A percentile compares a stretch with the other conserved stretches of the same genome.
Conservation (phyloP, 2,888 invertebrate genomes). For the Lucinisca nassula region DNA sequence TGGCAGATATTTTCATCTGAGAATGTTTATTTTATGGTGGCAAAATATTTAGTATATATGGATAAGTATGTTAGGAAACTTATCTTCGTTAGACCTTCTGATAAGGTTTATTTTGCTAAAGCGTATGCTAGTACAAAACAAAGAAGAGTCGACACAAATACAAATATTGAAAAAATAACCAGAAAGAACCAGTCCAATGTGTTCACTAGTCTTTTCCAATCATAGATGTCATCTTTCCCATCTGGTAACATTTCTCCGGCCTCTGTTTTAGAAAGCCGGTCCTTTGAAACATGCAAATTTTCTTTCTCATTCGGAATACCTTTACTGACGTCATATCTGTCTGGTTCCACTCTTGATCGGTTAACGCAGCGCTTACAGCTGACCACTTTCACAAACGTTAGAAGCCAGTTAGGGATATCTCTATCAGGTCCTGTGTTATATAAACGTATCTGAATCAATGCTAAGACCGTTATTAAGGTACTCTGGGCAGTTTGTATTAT, state of each 20-base stretch:
- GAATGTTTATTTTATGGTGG: no score
- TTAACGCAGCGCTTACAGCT: background rate
- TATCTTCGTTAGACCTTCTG: no score
- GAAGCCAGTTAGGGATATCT: background rate
- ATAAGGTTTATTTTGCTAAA: no score
- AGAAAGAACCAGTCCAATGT: slow-evolving; percentile 13
- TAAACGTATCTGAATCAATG: slow-evolving; percentile 30
- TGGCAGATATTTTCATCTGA: no score
- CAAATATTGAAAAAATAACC: background rate
- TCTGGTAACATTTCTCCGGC: background rate
- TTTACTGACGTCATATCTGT: background rate
- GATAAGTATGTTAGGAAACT: no score
- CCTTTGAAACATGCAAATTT: background rate
- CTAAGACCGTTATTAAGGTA: slow-evolving; percentile 37
- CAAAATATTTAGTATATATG: no score
- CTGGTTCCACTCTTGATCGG: background rate
- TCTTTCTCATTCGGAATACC: background rate
- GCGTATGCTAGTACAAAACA: background rate
- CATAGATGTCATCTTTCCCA: background rate
- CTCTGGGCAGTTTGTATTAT: slow-evolving; percentile 52
- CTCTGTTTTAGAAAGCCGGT: background rate
- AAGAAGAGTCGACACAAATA: background rate
- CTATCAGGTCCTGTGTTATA: background rate
- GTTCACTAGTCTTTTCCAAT: slow-evolving; percentile 10
- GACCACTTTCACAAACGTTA: background rate